Percentiles rank a stretch among this genome's conserved stretches.
These are phyloP conservation scores for Luperina testacea DNA, from an alignment of 2,888 invertebrate genomes.

Conservation along the genomic window DNA sequence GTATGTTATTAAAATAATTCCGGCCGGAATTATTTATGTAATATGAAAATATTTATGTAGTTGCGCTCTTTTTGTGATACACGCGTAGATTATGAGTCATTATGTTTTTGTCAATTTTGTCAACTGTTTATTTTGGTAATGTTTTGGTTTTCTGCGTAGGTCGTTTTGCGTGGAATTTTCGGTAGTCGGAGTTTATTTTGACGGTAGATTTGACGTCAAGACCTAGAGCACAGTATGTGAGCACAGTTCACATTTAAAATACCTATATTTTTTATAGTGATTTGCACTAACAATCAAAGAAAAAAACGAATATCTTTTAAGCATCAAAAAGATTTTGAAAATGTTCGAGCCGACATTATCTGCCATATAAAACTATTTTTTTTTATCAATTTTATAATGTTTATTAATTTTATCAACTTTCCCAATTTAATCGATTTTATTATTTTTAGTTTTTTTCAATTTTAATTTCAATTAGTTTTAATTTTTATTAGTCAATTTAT, in stretches of 20 bases:
- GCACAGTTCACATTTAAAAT: neutral
- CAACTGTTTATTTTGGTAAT: conserved; percentile 46
- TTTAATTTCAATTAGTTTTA: no score
- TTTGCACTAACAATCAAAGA: neutral
- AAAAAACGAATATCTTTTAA: neutral
- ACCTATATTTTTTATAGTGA: neutral
- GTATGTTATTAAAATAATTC: conserved; percentile 4
- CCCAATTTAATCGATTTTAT: no score
- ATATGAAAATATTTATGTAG: conserved; percentile 23
- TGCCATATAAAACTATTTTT: no score
- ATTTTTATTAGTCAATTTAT: no score
- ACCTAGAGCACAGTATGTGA: no score
- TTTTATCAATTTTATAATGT: no score
- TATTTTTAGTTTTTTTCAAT: no score
- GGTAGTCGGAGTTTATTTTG: conserved; percentile 10
- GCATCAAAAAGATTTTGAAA: no score
- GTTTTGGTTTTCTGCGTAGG: conserved; percentile 20
- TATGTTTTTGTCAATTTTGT: conserved; percentile 34
- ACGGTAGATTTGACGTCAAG: neutral
- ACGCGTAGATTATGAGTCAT: conserved; percentile 10
- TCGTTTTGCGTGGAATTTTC: conserved; percentile 13
- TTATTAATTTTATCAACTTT: no score
- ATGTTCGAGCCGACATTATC: no score
- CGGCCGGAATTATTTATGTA: conserved; percentile 4
- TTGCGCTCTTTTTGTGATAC: conserved; percentile 4